Evolutionary conservation across 2,797 vertebrate species (phyloP), one percentile per base, ranked within the genome.

Genomic region (Otolemur crassicaudatus): DNA sequence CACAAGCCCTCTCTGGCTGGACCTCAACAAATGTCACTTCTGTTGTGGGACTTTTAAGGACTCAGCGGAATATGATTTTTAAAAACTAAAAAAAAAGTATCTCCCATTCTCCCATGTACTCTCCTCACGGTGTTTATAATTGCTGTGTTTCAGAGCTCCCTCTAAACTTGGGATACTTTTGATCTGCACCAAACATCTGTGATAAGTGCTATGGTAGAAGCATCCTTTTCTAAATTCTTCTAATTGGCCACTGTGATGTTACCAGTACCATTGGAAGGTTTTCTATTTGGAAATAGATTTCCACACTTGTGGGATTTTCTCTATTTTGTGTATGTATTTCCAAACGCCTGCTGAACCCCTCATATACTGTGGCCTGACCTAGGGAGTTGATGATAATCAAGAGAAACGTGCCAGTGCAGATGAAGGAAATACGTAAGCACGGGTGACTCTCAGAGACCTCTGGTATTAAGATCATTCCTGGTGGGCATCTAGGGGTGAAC

Each of bases 41-140:
- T 95, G 43, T 53, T 84, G 65, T 94, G 72, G 73, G 20, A 49
- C 34, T 83, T 97, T 94, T 87, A 91, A 95, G 81, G 83, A 58
- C 34, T 58, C 53, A n/a, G 29, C 81, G 20, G 70, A 34, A 7
- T 90, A 9, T 83, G 73, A 72, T 89, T 75, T 96, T 95, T 91
- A 96, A 7, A 53, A 70, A 80, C 40, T 60, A 7, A 7, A 13
- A 53, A 31, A n/a, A 34, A 6, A 31, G 17, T 34, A 70, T 53
- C 49, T 53, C 16, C 14, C 27, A 0, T 22, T 80, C 75, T 81
- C 25, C 58, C 46, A 9, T n/a, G 31, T 90, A 29, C 31, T 83
- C 56, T 56, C 37, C 70, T 86, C 61, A 65, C 25, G 76, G 19
- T 89, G 56, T 70, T 94, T 53, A 3, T 87, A 75, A 83, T 11